Conservation (phyloP, 2,888 invertebrate genomes). For the Lysandra coridon region DNA sequence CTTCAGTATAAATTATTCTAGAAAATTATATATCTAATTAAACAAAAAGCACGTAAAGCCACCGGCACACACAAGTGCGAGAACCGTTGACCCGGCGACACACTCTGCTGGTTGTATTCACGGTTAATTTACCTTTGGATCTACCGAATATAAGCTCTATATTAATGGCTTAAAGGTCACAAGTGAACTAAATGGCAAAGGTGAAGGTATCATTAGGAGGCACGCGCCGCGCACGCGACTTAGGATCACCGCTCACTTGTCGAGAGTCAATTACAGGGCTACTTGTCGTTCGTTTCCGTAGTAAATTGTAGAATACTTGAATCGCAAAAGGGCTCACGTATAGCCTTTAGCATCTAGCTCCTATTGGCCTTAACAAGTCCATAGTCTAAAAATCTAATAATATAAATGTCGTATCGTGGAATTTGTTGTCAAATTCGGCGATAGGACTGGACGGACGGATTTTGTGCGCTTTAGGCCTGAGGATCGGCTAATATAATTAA, state of each 20-base stretch:
- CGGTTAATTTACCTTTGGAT: not conserved
- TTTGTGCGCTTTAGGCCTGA: too few relatives aligned
- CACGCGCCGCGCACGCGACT: constrained; percentile 72
- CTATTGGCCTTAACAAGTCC: not conserved
- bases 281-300: not conserved
- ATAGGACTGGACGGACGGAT: too few relatives aligned
- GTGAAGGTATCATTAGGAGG: constrained; percentile 73
- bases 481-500: too few relatives aligned
- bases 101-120: constrained; percentile 58
- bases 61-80: constrained; percentile 45
- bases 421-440: too few relatives aligned
- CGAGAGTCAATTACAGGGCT: not conserved
- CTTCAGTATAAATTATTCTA: not conserved
- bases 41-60: constrained; percentile 5
- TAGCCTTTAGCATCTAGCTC: not conserved
- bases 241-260: constrained; percentile 44
- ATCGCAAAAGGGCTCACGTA: not conserved
- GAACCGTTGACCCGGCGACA: constrained; percentile 70
- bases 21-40: not conserved
- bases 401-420: too few relatives aligned
- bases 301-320: not conserved
- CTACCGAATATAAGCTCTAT: not conserved
- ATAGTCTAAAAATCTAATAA: too few relatives aligned
- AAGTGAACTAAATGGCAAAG: constrained; percentile 60
- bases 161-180: not conserved